These are phyloP conservation scores for Antheraea assamensis DNA, from an alignment of 2,888 invertebrate genomes.

Conservation along the genomic window DNA sequence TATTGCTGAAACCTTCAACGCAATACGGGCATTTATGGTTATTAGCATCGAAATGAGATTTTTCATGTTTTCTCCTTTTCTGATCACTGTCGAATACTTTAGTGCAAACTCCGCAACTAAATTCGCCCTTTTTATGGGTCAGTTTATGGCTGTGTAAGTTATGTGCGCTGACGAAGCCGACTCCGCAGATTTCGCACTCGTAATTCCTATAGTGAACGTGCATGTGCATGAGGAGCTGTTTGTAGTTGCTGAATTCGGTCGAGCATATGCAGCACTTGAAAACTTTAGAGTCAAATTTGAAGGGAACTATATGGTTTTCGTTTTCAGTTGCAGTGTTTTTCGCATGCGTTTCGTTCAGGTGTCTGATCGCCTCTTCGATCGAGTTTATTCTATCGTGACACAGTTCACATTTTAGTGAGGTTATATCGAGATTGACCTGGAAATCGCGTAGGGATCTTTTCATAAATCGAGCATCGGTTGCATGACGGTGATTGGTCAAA, in stretches of 20 bases:
- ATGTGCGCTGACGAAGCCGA: conserved; percentile 50
- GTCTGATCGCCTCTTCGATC: conserved; percentile 27
- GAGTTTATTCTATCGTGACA: conserved; percentile 29
- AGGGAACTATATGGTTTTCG: conserved; percentile 40
- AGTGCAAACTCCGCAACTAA: conserved; percentile 54
- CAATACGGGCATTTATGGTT: conserved; percentile 50
- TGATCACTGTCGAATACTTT: conserved; percentile 64
- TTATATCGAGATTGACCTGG: conserved; percentile 47
- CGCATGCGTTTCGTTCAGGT: conserved; percentile 30
- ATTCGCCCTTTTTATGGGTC: conserved; percentile 48
- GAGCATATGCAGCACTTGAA: conserved; percentile 39
- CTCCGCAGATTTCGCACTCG: conserved; percentile 51
- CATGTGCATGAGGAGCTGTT: conserved; percentile 48
- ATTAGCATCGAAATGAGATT: conserved; percentile 33
- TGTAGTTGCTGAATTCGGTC: conserved; percentile 39
- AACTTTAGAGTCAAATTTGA: conserved; percentile 41
- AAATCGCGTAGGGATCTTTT: conserved; percentile 34
- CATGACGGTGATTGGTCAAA: conserved; percentile 37
- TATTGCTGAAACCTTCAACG: conserved; percentile 45
- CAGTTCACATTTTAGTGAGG: conserved; percentile 43
- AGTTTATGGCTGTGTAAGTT: conserved; percentile 43
- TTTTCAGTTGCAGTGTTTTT: conserved; percentile 22
- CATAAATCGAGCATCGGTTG: conserved; percentile 29
- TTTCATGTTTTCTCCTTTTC: conserved; percentile 57
- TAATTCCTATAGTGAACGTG: conserved; percentile 57